Evolutionary conservation across 1,140 invertebrate species (phyloP), one percentile per base, ranked within the genome.

Genomic region (Trichomalopsis sarcophagae): DNA sequence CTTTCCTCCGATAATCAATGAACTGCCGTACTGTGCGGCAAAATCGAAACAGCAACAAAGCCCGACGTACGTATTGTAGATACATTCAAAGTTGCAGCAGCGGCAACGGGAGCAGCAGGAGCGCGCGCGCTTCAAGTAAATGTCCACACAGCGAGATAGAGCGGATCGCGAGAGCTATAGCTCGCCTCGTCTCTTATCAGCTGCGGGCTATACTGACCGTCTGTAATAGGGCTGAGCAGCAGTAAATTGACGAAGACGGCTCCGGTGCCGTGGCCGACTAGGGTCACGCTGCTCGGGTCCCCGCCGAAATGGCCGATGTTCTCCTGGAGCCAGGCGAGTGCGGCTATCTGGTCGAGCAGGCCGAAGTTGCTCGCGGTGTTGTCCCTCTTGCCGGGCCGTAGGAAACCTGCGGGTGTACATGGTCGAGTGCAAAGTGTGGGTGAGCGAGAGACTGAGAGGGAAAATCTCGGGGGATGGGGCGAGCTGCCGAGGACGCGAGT

Each of bases 191-290:
- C 55, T 62, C 55, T n/a, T 62, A 62, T 62, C 55, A 6, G 55
- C 55, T n/a, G 21, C 21, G 55, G 17, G 55, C 55, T 62, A 6
- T 62, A 84, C 84, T 50, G 10, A 82, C 80, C 79, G 21, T 81
- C 94, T 36, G 33, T 36, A 62, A 97, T 96, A 1, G 97, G 97
- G 74, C 97, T 98, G 23, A 98, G 94, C 94, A 98, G 96, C 66
- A 99, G 94, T 84, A 98, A 95, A 93, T 97, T 98, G 79, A 98
- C 96, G 89, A 97, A 98, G 47, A 97, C 97, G 0, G 98, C 98
- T 0, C 98, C 98, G 1, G 97, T 98, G 73, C 97, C 98, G 90
- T 99, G 98, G 0, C 98, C 98, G 93, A 99, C 96, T 21, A 99
- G 90, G 0, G 98, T 99, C 2, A 99, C 96, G 0, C 94, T 95